phyloP scores from a whole-genome alignment of 2,888 invertebrate genomes.

The Campopleginae sp. region DNA sequence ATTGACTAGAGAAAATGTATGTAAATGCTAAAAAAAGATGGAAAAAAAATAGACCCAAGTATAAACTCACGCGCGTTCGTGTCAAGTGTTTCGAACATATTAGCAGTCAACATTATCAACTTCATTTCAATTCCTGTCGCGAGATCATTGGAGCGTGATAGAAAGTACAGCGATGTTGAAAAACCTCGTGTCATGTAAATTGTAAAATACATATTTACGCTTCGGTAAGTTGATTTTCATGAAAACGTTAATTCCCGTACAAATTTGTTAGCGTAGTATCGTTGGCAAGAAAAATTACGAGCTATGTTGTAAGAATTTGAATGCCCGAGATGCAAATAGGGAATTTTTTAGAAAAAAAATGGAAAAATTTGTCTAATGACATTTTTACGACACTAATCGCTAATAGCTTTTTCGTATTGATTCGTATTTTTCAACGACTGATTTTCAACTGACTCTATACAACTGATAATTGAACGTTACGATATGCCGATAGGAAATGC shows the following conservation, averaged over 20 bases:
- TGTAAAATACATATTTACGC: conserved; percentile 24
- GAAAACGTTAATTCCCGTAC: conserved; percentile 9
- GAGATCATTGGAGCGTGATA: conserved; percentile 31
- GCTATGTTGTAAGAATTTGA: not conserved
- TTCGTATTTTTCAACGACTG: conserved; percentile 14
- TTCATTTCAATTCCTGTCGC: conserved; percentile 8
- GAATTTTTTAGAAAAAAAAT: not conserved
- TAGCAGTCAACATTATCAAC: not conserved
- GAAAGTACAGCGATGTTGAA: conserved; percentile 32
- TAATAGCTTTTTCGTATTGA: conserved; percentile 11
- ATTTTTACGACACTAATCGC: not conserved
- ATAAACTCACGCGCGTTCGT: not conserved
- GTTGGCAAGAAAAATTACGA: not conserved
- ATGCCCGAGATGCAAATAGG: not conserved
- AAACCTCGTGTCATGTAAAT: conserved; percentile 18
- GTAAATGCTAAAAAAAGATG: not conserved
- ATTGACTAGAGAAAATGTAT: conserved; percentile 7
- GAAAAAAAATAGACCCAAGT: not conserved
- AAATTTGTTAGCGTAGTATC: not conserved
- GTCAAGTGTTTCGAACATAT: conserved; percentile 9
- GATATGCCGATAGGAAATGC: conserved; percentile 29
- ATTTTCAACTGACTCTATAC: conserved; percentile 26
- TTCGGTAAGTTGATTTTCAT: not conserved
- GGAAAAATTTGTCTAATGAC: not conserved
- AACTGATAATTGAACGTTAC: conserved; percentile 49